Base-by-base conservation (phyloP, 2,113 vertebrate species). In the Agapornis roseicollis region DNA sequence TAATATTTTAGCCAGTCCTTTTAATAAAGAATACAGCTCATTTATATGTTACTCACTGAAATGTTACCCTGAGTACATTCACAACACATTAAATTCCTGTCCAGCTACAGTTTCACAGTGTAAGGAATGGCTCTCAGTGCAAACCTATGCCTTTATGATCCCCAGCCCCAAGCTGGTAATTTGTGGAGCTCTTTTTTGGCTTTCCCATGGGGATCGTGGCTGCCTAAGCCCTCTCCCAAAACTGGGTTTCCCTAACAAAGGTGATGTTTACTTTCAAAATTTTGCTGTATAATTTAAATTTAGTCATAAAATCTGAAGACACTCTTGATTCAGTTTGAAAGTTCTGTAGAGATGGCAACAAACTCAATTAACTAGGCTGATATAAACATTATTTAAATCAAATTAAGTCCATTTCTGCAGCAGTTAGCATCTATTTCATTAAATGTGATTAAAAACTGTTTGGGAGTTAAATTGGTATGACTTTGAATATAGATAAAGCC, bases 391-490 rank as follows among this genome's bases (percentile, higher is more conserved):
- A 72, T 89, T 90, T 94, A 93, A 94, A 94, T 94, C 84, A 95
- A 97, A 96, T 96, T 93, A 96, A 93, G 47, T 84, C 85, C 76
- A 96, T 93, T 95, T 94, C 92, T 95, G 55, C 82, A 88, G 82
- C 5, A 55, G 90, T 95, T 95, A 71, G 92, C 93, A 96, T 97
- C 93, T 95, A 94, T 96, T 96, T 96, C 95, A 97, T 95, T 93
- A 86, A 87, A 66, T 73, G 87, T 94, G 89, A 94, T 88, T 95
- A 96, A 93, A 93, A 96, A 73, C 71, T 82, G 66, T 71, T 91
- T 96, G 84, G 55, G 63, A 95, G 79, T 87, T 94, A 93, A 96
- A 95, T 90, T 95, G 68, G 52, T 93, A 52, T 95, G 93, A 93
- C 88, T 97, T 55, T 95, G 80, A 96, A 93, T 96, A 94, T 95